Evolutionary conservation across 2,113 vertebrate species (phyloP), one percentile per base, ranked within the genome.

Genomic region (Thamnaconus septentrionalis): DNA sequence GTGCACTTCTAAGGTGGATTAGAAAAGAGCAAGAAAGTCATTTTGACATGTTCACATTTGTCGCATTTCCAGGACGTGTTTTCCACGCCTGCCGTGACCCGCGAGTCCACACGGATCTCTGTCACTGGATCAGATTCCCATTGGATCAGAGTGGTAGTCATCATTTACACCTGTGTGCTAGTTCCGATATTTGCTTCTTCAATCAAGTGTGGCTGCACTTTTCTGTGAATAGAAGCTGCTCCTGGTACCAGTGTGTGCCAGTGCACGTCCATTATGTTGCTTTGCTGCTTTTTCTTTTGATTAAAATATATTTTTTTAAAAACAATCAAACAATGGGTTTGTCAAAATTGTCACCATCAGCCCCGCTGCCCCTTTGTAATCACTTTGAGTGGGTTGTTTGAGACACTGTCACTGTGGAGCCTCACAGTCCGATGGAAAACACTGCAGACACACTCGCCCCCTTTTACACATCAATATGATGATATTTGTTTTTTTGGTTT

Each of bases 1-100:
- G 53, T 78, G 31, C 41, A 50, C 41, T 56, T 69, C 52, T 31
- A 61, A 73, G 42, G 44, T 57, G 4, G 59, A 58, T 66, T 61
- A 5, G 69, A 69, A 53, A 10, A 42, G 11, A 68, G 18, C 31
- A 50, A 59, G 18, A 18, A n/a, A 76, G 62, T 54, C 0, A 40
- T 65, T 67, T 61, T 55, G 52, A 43, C 68, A 43, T 60, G 47
- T 67, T 59, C 0, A 4, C 60, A 5, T 1, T 31, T 31, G 18
- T 31, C 18, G 18, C 18, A 31, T 31, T 31, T 31, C 18, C 18
- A 31, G 1, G 18, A 31, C 18, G 18, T 64, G 11, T 49, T 46
- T 65, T 47, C 18, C 45, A 63, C 40, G 59, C 56, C 8, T 55
- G 8, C 6, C 5, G 18, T 9, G 9, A 54, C 51, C 31, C 44